phyloP scores from a whole-genome alignment of 2,113 vertebrate genomes.

The Fregetta grallaria region DNA sequence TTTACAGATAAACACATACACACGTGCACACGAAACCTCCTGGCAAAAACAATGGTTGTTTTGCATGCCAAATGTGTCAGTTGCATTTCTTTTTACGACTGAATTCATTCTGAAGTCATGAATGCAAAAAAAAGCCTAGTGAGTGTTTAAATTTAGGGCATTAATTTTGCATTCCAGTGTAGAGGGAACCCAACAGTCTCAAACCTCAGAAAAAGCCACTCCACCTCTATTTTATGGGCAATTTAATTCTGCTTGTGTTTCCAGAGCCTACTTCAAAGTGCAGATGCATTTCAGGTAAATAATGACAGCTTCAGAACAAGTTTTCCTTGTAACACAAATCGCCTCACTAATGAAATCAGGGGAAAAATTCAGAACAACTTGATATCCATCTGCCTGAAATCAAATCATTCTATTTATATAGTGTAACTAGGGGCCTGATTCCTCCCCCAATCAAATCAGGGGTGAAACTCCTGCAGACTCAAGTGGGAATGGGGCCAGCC shows the following conservation, averaged over 20 bases:
- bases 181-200: constrained; percentile 3
- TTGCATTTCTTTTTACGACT: constrained; percentile 40
- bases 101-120: constrained; percentile 33
- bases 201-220: constrained; percentile 25
- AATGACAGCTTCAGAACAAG: constrained; percentile 32
- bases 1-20: constrained; percentile 18
- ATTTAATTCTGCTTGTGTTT: constrained; percentile 54
- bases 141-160: constrained; percentile 44
- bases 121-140: neutral
- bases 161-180: constrained; percentile 28
- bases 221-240: constrained; percentile 21
- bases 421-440: neutral
- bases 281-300: constrained; percentile 44
- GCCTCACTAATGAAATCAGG: constrained; percentile 32
- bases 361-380: constrained; percentile 1
- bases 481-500: neutral
- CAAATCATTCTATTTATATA: constrained; percentile 8
- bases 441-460: neutral
- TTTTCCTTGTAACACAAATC: constrained; percentile 41
- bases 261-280: constrained; percentile 38
- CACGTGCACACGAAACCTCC: neutral
- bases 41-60: constrained; percentile 49
- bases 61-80: constrained; percentile 56
- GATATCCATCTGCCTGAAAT: constrained; percentile 28
- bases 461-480: neutral